Evolutionary conservation across 2,888 invertebrate species (phyloP), one percentile per base, ranked within the genome.

Genomic region (Congeria kusceri): DNA sequence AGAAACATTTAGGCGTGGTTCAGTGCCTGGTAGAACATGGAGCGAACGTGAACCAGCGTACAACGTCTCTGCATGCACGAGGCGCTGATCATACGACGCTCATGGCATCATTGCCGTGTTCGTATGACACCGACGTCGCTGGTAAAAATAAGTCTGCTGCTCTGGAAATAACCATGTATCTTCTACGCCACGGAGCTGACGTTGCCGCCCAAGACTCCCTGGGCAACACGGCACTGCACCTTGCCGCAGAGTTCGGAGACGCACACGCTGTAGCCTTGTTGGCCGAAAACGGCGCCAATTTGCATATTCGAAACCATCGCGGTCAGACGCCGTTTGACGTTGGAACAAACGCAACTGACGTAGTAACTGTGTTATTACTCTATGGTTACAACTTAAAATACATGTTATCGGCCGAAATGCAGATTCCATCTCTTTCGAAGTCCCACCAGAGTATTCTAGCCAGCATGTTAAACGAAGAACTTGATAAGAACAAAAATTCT

Each of bases 211-310:
- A 39, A 3, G 77, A 84, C 44, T 56, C 53, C 27, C 67, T 44
- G 3, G 85, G 84, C 4, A 77, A 68, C 46, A 83, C 84, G 18
- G 85, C 85, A n/a, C 49, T 87, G 15, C 83, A 84, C 44, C 32
- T 63, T 1, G 79, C 84, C 1, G 80, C 82, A 3, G 79, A 83
- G 20, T 44, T 32, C 20, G 39, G 47, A 11, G 81, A 84, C 49
- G 59, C 79, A 13, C 77, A 82, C 25, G 75, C 83, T 15, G 46
- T 44, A 9, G 46, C 46, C 46, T 44, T 44, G 18, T n/a, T 65
- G 1, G 71, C 71, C 46, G 28, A 78, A 23, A 46, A 80, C 25
- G 74, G 44, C 20, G 80, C 46, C 18, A 44, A 44, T 9, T 18
- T 44, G 11, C 9, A 44, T 18, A 44, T 44, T 44, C 46, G 18